Evolutionary conservation across 2,797 vertebrate genomes (phyloP).

Genomic region (Eurystomus glaucurus): DNA sequence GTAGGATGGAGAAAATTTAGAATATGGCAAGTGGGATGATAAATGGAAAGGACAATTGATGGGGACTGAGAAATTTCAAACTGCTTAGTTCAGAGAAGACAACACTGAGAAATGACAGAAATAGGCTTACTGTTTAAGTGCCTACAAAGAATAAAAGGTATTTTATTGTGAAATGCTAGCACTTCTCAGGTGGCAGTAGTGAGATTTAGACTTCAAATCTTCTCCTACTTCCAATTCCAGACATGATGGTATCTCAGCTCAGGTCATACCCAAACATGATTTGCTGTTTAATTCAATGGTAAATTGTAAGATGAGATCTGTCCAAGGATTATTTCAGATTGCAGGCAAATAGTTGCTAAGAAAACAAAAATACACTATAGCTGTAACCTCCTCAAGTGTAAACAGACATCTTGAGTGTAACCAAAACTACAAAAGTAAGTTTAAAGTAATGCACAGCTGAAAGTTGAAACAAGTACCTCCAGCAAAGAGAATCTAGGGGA

Average conservation of each 20-base stretch:
- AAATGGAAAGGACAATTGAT: background rate
- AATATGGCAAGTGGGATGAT: background rate
- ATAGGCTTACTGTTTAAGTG: background rate
- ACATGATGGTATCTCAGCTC: accelerated
- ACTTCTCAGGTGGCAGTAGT: background rate
- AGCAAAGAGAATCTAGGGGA: background rate
- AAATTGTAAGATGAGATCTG: background rate
- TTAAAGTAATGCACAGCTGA: background rate
- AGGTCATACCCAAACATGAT: background rate
- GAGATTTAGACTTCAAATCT: background rate
- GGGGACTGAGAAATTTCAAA: background rate
- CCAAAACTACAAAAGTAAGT: background rate
- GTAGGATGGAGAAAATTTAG: background rate
- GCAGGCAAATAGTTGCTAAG: background rate
- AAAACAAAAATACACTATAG: background rate
- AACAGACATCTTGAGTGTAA: background rate
- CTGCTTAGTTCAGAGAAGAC: background rate
- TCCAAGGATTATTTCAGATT: background rate
- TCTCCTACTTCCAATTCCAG: background rate
- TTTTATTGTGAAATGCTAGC: background rate
- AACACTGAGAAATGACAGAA: background rate
- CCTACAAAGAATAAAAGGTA: background rate
- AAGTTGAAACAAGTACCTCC: background rate
- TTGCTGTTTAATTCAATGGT: background rate
- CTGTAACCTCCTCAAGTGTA: background rate